Conservation (phyloP, 2,888 invertebrate species). For the Galerucella pusilla region DNA sequence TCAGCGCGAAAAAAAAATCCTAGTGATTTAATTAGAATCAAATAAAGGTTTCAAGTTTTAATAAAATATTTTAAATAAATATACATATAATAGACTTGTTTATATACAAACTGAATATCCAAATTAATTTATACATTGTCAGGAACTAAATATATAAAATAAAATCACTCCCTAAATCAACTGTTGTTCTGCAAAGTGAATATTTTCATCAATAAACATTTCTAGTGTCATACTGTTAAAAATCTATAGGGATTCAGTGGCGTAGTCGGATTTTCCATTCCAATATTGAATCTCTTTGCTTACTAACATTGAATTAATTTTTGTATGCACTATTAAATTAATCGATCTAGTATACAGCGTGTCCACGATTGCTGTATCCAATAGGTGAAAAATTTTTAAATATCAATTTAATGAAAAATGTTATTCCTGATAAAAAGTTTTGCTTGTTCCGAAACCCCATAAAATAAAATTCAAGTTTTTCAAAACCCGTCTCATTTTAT, state of each 20-base stretch:
- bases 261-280: not conserved
- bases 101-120: not conserved
- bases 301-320: not conserved
- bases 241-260: too few species aligned
- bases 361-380: too few species aligned
- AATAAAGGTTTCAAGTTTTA: slow-evolving; percentile 1
- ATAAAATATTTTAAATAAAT: slow-evolving; percentile 17
- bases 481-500: too few species aligned
- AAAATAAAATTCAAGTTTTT: too few species aligned
- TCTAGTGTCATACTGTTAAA: not conserved
- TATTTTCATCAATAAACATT: not conserved
- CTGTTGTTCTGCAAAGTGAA: slow-evolving; percentile 10
- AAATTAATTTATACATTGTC: not conserved
- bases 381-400: too few species aligned
- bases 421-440: too few species aligned
- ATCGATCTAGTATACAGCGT: not conserved
- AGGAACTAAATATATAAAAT: slow-evolving; percentile 3
- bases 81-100: slow-evolving; percentile 1
- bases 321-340: not conserved
- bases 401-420: too few species aligned
- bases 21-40: too few species aligned
- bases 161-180: slow-evolving; percentile 3
- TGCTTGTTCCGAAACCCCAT: too few species aligned
- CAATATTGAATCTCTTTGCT: slow-evolving; percentile 2
- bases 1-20: too few species aligned